phyloP scores from a whole-genome alignment of 1,140 invertebrate genomes.

The Scaptomyza montana region DNA sequence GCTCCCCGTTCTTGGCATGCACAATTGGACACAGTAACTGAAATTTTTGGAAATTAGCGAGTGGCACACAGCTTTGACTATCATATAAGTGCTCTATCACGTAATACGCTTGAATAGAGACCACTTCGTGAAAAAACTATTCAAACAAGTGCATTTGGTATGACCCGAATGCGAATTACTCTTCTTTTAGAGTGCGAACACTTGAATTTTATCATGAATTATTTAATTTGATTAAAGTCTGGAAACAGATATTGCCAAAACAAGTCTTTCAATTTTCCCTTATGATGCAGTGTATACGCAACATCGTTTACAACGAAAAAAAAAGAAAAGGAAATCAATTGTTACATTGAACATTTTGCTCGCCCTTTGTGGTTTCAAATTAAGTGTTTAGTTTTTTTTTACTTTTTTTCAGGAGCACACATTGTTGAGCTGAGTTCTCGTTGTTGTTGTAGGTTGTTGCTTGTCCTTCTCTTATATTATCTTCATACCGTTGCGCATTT shows the following conservation, averaged over 20 bases:
- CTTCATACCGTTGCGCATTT: constrained; percentile 1
- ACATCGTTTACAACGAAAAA: not conserved
- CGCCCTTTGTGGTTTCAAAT: constrained; percentile 60
- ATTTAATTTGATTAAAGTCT: no score
- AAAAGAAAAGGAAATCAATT: constrained; percentile 6
- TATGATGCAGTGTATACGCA: no score
- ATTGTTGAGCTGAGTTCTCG: constrained; percentile 3
- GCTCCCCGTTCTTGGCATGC: not conserved
- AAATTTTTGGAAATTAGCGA: not conserved
- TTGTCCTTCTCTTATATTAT: not conserved
- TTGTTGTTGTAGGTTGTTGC: not conserved
- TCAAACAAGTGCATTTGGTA: not conserved
- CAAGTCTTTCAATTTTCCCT: no score
- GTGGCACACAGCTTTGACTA: not conserved
- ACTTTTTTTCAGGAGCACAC: constrained; percentile 45
- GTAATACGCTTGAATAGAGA: not conserved
- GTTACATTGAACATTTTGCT: constrained; percentile 40
- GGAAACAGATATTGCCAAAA: no score
- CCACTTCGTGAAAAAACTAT: not conserved
- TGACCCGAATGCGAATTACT: not conserved
- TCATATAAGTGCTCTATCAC: not conserved
- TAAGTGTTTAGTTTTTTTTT: constrained; percentile 62
- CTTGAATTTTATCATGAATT: no score
- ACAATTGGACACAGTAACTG: not conserved
- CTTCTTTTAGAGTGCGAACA: not conserved